These are phyloP conservation scores for Echinarachnius parma DNA, from an alignment of 53 echinoderm and acorn worm species.

Conservation along the genomic window DNA sequence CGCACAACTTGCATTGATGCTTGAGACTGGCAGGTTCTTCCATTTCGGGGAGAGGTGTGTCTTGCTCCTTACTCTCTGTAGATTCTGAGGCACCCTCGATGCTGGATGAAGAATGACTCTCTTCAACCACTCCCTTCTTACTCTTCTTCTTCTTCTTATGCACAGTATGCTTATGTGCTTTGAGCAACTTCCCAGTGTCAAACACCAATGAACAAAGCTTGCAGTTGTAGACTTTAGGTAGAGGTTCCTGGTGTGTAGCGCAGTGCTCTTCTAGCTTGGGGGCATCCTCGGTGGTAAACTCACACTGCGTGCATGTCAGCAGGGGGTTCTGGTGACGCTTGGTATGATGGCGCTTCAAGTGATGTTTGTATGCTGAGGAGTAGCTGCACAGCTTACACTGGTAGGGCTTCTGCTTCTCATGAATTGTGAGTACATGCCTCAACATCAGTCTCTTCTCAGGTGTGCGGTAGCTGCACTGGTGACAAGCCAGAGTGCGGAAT, in stretches of 20 bases:
- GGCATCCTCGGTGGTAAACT: constrained; percentile 53
- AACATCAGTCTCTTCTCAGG: constrained; percentile 77
- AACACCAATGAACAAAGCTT: constrained; percentile 47
- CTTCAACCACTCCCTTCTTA: background rate
- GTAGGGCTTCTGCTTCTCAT: constrained; percentile 77
- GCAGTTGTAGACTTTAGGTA: constrained; percentile 23
- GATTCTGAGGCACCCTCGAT: constrained; percentile 1
- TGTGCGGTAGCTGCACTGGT: constrained; percentile 75
- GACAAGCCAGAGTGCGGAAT: constrained; percentile 63
- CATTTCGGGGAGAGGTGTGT: background rate
- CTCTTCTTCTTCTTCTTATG: constrained; percentile 40
- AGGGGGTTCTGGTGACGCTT: constrained; percentile 73
- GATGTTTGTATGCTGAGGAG: constrained; percentile 80
- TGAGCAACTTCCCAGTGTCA: constrained; percentile 58
- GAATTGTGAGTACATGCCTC: constrained; percentile 84
- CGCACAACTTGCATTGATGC: constrained; percentile 53
- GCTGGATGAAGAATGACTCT: background rate
- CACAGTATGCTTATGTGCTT: constrained; percentile 49
- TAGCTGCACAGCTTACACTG: constrained; percentile 79
- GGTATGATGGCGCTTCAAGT: constrained; percentile 68
- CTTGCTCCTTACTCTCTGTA: background rate
- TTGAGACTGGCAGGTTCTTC: constrained; percentile 38
- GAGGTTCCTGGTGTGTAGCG: constrained; percentile 19
- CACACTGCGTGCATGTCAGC: constrained; percentile 61
- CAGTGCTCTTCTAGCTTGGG: constrained; percentile 46